phyloP scores from a whole-genome alignment of 2,113 vertebrate species.

The Sardina pilchardus region DNA sequence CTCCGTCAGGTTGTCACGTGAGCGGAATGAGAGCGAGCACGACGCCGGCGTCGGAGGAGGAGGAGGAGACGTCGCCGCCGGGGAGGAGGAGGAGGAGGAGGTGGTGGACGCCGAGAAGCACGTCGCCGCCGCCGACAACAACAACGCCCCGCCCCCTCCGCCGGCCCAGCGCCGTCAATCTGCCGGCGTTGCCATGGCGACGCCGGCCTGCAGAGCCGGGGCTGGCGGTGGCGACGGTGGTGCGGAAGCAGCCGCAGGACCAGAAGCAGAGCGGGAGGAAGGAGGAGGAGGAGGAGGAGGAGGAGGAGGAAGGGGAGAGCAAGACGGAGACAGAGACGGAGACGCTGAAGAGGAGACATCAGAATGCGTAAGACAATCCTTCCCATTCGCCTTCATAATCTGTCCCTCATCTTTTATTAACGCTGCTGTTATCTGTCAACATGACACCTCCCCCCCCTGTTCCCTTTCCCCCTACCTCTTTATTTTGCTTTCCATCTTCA shows the following conservation, averaged over 20 bases:
- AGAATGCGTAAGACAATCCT: slow-evolving; percentile 75
- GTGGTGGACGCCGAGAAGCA: not conserved
- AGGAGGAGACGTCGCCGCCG: not conserved
- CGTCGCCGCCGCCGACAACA: slow-evolving; percentile 69
- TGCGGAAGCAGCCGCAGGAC: not conserved
- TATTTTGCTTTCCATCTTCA: not conserved
- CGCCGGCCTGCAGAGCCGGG: slow-evolving; percentile 72
- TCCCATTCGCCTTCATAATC: not conserved
- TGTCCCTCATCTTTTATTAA: not conserved
- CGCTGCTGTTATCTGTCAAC: not conserved
- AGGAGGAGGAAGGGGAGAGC: slow-evolving; percentile 36
- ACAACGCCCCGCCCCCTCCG: slow-evolving; percentile 56
- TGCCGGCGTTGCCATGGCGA: slow-evolving; percentile 79
- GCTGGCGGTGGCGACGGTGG: slow-evolving; percentile 63
- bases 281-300: slow-evolving; percentile 57
- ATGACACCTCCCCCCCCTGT: slow-evolving; percentile 11
- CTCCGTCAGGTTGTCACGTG: slow-evolving; percentile 73
- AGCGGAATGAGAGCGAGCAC: slow-evolving; percentile 60
- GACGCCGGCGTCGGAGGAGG: not conserved
- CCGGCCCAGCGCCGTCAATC: slow-evolving; percentile 68
- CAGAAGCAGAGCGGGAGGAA: not conserved
- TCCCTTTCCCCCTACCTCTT: not conserved
- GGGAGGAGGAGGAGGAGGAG: not conserved
- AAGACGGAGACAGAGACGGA: slow-evolving; percentile 26
- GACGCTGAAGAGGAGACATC: slow-evolving; percentile 62